Evolutionary conservation across 2,113 vertebrate genomes (phyloP).

Genomic region (Rhynchopsitta pachyrhyncha): DNA sequence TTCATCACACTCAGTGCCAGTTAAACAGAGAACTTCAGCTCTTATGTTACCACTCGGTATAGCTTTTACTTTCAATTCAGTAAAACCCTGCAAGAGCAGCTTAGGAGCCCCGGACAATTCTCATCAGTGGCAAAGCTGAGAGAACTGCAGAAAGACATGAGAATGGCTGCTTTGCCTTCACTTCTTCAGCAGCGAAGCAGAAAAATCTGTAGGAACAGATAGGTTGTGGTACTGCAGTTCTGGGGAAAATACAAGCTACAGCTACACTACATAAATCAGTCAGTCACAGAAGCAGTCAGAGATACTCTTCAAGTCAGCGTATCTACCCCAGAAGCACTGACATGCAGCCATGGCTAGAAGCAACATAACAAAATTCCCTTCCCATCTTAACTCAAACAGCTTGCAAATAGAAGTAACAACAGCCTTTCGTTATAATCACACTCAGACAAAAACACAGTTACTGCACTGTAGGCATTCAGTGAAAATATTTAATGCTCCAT

Average conservation of each 20-base stretch:
- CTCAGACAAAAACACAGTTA: not conserved
- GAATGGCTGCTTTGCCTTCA: not conserved
- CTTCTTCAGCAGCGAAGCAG: not conserved
- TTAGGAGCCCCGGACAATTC: not conserved
- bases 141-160: not conserved
- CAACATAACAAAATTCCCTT: not conserved
- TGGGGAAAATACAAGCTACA: not conserved
- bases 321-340: not conserved
- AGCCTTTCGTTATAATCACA: not conserved
- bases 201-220: not conserved
- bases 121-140: not conserved
- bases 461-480: not conserved
- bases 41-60: not conserved
- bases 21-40: not conserved
- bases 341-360: not conserved
- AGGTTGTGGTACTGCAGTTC: rapidly evolving
- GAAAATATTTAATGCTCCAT: not conserved
- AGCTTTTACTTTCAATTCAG: not conserved
- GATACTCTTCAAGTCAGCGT: rapidly evolving
- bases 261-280: not conserved
- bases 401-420: not conserved
- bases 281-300: not conserved
- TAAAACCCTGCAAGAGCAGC: not conserved
- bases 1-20: not conserved
- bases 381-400: not conserved